These are phyloP conservation scores for Vanacampus margaritifer DNA, from an alignment of 2,113 vertebrate genomes.

Conservation along the genomic window DNA sequence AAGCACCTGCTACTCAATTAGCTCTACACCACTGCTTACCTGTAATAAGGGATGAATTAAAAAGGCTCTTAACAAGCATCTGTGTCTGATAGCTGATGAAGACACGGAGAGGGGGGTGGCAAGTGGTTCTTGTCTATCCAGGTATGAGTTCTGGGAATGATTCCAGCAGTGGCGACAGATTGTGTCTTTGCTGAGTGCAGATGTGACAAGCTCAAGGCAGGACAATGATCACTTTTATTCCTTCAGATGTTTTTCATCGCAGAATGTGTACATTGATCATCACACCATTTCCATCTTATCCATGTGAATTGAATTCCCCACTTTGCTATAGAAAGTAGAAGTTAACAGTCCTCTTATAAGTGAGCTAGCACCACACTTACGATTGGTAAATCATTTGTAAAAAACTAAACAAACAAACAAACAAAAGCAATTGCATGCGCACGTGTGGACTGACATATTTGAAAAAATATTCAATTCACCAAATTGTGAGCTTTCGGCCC, in stretches of 20 bases:
- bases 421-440: no score
- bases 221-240: not conserved
- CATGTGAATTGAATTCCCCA: no score
- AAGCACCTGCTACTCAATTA: slow-evolving; percentile 32
- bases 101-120: slow-evolving; percentile 27
- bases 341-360: no score
- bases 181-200: slow-evolving; percentile 24
- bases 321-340: no score
- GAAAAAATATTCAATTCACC: no score
- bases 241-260: not conserved
- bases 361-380: no score
- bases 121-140: slow-evolving; percentile 39
- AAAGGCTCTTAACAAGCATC: slow-evolving; percentile 66
- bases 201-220: not conserved
- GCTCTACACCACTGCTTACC: slow-evolving; percentile 34
- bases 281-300: no score
- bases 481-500: no score
- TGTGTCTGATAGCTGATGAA: slow-evolving; percentile 52
- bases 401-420: no score
- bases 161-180: slow-evolving; percentile 65
- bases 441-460: no score
- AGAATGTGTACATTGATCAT: no score
- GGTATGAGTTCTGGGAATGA: slow-evolving; percentile 50
- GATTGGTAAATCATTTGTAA: no score
- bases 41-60: slow-evolving; percentile 55